Conservation (phyloP, 35 echinoderm and acorn worm species). For the Chiridota heheva region DNA sequence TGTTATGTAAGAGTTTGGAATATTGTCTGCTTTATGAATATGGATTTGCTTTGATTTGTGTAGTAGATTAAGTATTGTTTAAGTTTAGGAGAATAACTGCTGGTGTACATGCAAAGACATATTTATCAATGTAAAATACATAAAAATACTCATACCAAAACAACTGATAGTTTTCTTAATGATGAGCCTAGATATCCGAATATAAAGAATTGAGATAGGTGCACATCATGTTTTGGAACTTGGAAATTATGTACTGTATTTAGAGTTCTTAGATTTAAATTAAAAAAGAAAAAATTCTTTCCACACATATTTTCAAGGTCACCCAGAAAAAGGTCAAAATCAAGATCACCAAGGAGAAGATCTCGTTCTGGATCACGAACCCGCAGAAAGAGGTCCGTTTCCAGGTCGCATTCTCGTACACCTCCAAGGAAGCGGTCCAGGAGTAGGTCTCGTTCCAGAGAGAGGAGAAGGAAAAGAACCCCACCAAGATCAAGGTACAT, state of each 20-base stretch:
- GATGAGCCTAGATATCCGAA: background rate
- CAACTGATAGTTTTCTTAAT: background rate
- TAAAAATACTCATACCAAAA: background rate
- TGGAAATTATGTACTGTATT: background rate
- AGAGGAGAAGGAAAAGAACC: background rate
- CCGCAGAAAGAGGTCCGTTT: background rate
- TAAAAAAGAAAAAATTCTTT: background rate
- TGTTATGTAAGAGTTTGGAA: too few relatives aligned
- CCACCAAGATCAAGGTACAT: background rate
- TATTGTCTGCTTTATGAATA: too few relatives aligned
- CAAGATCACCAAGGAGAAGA: slow-evolving; percentile 28
- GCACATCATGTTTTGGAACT: background rate
- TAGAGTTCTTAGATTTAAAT: too few relatives aligned
- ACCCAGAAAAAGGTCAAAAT: slow-evolving; percentile 38
- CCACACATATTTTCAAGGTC: too few relatives aligned
- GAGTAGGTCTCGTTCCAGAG: slow-evolving; percentile 33
- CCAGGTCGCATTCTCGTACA: too few relatives aligned
- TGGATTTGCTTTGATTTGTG: too few relatives aligned
- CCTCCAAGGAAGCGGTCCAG: too few relatives aligned
- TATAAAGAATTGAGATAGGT: background rate
- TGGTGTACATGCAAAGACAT: too few relatives aligned
- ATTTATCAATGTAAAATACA: too few relatives aligned
- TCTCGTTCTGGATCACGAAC: slow-evolving; percentile 21
- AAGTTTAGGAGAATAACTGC: too few relatives aligned
- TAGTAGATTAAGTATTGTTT: too few relatives aligned